These are phyloP conservation scores for Taxidea taxus DNA, from an alignment of 2,113 vertebrate genomes.

Conservation along the genomic window DNA sequence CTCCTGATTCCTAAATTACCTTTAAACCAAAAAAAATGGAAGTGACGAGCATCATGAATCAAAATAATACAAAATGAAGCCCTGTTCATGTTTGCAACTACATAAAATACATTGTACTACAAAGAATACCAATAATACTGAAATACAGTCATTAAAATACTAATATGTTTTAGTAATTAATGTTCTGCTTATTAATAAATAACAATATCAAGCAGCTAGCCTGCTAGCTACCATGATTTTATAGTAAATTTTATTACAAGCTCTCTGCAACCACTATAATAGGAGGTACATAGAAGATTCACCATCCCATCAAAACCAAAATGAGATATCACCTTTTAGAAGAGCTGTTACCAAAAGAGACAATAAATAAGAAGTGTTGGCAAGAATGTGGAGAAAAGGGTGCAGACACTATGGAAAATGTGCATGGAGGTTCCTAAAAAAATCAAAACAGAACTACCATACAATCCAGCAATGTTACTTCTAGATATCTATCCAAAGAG, in stretches of 20 bases:
- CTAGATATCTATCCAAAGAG: background rate
- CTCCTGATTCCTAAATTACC: background rate
- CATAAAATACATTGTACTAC: background rate
- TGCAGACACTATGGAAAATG: background rate
- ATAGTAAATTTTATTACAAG: background rate
- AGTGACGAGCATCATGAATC: background rate
- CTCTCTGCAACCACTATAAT: background rate
- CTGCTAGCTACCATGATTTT: background rate
- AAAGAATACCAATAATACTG: background rate
- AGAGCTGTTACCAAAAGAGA: background rate
- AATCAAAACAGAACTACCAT: background rate
- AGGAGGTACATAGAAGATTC: background rate
- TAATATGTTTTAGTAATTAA: background rate
- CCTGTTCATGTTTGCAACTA: slow-evolving; percentile 18
- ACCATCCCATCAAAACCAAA: background rate
- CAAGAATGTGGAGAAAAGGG: background rate
- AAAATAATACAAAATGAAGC: slow-evolving; percentile 46
- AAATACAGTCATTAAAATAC: slow-evolving; percentile 11
- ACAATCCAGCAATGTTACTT: background rate
- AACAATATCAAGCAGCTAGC: background rate
- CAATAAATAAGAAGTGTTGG: background rate
- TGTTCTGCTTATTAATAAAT: slow-evolving; percentile 22
- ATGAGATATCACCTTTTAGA: background rate
- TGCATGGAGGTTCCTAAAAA: background rate
- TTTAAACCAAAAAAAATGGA: background rate